phyloP scores from a whole-genome alignment of 2,797 vertebrate genomes.

The Hafferia zeledoni region DNA sequence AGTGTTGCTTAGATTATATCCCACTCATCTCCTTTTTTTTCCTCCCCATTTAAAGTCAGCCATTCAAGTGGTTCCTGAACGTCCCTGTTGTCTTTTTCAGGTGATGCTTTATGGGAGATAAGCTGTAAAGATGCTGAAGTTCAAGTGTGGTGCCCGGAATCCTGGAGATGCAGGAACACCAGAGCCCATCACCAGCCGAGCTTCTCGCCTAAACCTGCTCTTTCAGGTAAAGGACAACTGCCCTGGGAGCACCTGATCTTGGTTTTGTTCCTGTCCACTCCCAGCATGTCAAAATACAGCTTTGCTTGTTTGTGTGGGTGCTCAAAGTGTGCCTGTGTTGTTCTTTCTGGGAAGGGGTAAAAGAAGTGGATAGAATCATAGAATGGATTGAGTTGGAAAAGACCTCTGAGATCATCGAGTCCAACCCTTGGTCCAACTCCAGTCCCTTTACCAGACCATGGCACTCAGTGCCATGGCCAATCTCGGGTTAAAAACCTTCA shows the following conservation, averaged over 20 bases:
- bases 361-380: background rate
- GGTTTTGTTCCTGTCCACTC: fast-evolving
- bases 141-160: slow-evolving; percentile 86
- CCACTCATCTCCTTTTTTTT: fast-evolving
- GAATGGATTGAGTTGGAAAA: too few species aligned
- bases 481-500: too few species aligned
- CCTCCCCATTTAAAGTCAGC: background rate
- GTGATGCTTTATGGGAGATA: background rate
- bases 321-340: fast-evolving
- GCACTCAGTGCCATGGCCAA: too few species aligned
- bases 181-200: slow-evolving; percentile 87
- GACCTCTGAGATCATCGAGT: too few species aligned
- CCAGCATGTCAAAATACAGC: fast-evolving
- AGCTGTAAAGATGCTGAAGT: slow-evolving; percentile 87
- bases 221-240: slow-evolving; percentile 85
- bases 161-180: slow-evolving; percentile 52
- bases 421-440: too few species aligned
- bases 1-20: fast-evolving
- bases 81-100: background rate
- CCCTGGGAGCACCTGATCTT: background rate
- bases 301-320: background rate
- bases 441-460: too few species aligned
- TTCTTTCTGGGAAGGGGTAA: background rate
- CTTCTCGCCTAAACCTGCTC: slow-evolving; percentile 87
- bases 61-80: background rate